Conservation (phyloP, 2,888 invertebrate species). For the Lissonota sp. region DNA sequence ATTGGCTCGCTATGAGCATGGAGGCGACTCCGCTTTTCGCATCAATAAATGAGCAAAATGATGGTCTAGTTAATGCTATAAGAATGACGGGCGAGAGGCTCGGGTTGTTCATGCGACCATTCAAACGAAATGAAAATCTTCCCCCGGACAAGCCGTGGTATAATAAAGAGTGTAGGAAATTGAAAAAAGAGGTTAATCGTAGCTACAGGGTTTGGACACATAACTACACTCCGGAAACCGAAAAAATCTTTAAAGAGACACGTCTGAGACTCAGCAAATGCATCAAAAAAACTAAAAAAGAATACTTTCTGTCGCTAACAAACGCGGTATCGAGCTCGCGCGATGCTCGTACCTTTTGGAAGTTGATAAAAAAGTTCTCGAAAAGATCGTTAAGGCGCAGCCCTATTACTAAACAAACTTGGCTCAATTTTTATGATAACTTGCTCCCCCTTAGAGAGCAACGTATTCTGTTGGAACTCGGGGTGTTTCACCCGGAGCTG, state of each 20-base stretch:
- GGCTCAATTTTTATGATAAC: background rate
- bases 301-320: background rate
- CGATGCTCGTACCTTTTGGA: background rate
- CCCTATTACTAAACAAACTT: background rate
- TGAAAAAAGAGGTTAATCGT: background rate
- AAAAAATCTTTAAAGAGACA: background rate
- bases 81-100: no score
- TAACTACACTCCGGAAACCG: background rate
- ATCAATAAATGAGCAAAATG: no score
- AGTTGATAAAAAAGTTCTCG: background rate
- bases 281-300: constrained; percentile 17
- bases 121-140: no score
- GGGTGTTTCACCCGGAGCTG: background rate
- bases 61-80: no score
- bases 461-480: background rate
- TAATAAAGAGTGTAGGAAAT: no score
- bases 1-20: no score
- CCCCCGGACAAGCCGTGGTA: no score
- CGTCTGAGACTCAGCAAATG: background rate
- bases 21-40: no score
- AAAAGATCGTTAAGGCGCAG: background rate
- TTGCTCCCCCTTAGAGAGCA: background rate
- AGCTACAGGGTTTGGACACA: constrained; percentile 10
- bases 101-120: no score
- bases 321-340: background rate